Evolutionary conservation across 2,113 vertebrate species (phyloP), one percentile per base, ranked within the genome.

Genomic region (Nothocercus julius): DNA sequence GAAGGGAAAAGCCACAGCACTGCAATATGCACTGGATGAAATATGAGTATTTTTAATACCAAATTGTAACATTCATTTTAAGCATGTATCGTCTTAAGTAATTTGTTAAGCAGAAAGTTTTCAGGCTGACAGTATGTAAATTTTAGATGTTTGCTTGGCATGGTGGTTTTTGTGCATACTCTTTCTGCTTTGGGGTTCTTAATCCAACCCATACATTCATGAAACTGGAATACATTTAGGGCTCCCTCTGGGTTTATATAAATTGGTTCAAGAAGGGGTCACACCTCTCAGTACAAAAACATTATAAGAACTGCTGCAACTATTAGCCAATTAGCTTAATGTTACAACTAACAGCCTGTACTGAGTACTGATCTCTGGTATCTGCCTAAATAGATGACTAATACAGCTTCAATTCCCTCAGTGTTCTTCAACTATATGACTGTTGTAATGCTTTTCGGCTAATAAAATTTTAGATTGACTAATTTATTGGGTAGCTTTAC

Each of bases 381-480:
- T 91, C 94, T 96, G 90, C 73, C 94, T 96, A 93, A 91, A 94
- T 94, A 95, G 94, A 82, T 82, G 20, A 87, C 91, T 94, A 97
- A 93, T 92, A 96, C 0, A 15, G 80, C 69, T 95, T 88, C 87
- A 95, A 73, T 96, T 97, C 88, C 93, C 85, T 93, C 56, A 86
- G 86, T 93, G 82, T 98, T 95, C 90, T 87, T 93, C 74, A 66
- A 63, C 83, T 96, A 17, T 82, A 86, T 95, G 92, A 95, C 73
- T 5, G 2, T 88, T 79, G 36, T 90, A 96, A 92, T 94, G 84
- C 90, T 97, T 95, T 93, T 92, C 1, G 16, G 89, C 92, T 97
- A 97, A 97, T 97, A 97, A 97, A 97, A 96, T 97, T 96, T 97
- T 88, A 96, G 96, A 97, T 96, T 88, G 92, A 95, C 95, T 97